Evolutionary conservation across 37 sponge, comb jelly and placozoan genomes (phyloP), one percentile per base, ranked within the genome.

Genomic region (Dysidea cf. avara): DNA sequence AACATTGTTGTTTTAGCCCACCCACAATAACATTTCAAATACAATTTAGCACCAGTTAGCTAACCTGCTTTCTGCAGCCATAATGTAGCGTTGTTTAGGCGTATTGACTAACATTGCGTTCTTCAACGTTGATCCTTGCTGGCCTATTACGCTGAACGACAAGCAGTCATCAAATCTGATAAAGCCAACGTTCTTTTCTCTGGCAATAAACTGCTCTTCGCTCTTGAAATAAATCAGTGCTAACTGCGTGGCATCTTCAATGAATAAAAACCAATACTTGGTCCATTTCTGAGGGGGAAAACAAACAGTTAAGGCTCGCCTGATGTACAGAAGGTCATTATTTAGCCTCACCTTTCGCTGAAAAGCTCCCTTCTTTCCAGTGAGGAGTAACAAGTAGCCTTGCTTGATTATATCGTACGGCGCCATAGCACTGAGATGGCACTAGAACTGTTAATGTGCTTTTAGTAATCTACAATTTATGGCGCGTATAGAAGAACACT

Each of bases 201-300:
- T 53, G 7, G 71, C 81, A 5, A 87, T 76, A 61, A 65, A 87
- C 13, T 64, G 43, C 28, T 82, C 82, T 35, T 87, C 88, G 25
- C 52, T 75, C 72, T 72, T 65, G 66, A 82, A 87, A 46, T 69
- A 87, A 53, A 81, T 65, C 35, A 87, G 48, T 13, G 82, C 88
- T 37, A 87, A 60, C 56, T 80, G 82, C 26, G 51, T 53, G 16
- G 31, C 64, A 36, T 81, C 78, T 59, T 87, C 78, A 37, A 87
- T 71, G 67, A 87, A 66, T 0, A 87, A 71, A 77, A 87, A 87
- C 88, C 88, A 87, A 48, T 82, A 87, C 1, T 83, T 54, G 0
- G 36, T 29, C 71, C 79, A 50, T 36, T 57, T 81, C 88, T 87
- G 73, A 2, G 48, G 5, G 31, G 18, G 25, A 30, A 32, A 80